phyloP scores from a whole-genome alignment of 1,140 invertebrate species.

The Drosophila nigromelanica region DNA sequence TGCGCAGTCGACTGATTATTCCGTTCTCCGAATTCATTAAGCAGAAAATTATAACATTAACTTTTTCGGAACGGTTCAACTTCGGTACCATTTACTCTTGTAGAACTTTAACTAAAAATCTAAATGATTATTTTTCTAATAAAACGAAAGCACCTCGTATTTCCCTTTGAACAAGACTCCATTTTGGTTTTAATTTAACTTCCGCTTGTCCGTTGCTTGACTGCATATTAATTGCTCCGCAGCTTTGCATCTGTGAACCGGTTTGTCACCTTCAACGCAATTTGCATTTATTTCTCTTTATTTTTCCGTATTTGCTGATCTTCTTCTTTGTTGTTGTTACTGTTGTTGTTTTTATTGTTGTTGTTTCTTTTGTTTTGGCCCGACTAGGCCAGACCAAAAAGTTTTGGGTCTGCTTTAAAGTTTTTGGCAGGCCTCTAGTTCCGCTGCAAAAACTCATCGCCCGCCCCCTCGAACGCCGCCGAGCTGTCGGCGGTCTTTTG shows the following conservation, averaged over 20 bases:
- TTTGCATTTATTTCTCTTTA: slow-evolving; percentile 51
- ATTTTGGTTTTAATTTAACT: too few relatives aligned
- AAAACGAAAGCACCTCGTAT: too few relatives aligned
- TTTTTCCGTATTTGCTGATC: not conserved
- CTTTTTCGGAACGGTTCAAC: too few relatives aligned
- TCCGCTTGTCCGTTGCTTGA: too few relatives aligned
- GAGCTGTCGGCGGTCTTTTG: slow-evolving; percentile 11
- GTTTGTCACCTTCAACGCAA: slow-evolving; percentile 14
- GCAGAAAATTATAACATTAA: too few relatives aligned
- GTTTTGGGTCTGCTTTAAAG: slow-evolving; percentile 60
- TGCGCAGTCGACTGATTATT: too few relatives aligned
- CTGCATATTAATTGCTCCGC: not conserved
- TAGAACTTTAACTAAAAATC: too few relatives aligned
- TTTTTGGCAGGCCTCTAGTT: slow-evolving; percentile 34
- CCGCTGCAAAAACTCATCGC: not conserved
- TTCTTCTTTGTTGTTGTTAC: slow-evolving; percentile 8
- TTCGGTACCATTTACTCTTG: too few relatives aligned
- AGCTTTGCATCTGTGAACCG: too few relatives aligned
- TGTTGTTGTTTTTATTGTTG: slow-evolving; percentile 16
- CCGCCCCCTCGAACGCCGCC: not conserved
- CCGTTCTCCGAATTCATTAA: too few relatives aligned
- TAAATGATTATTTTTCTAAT: too few relatives aligned
- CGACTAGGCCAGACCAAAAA: slow-evolving; percentile 44
- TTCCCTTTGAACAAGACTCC: too few relatives aligned
- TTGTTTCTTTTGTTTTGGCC: slow-evolving; percentile 16